phyloP scores from a whole-genome alignment of 2,113 vertebrate species.

The Boleophthalmus pectinirostris region DNA sequence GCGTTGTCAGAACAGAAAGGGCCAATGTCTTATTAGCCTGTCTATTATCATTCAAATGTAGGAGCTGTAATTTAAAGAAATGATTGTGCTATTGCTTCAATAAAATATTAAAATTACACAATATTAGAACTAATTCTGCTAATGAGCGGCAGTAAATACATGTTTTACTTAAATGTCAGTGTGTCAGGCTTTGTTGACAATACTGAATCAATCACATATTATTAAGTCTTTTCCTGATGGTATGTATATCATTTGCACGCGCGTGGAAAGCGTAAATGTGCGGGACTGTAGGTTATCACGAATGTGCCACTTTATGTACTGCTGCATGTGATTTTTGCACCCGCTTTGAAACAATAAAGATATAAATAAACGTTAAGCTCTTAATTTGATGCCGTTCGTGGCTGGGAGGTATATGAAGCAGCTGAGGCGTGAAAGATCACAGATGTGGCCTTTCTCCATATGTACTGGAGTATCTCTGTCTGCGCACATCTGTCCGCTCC shows the following conservation, averaged over 20 bases:
- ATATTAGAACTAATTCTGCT: background rate
- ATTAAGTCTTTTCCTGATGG: no score
- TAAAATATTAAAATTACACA: background rate
- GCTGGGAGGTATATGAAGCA: conserved; percentile 28
- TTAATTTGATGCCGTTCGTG: conserved; percentile 31
- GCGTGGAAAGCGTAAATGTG: background rate
- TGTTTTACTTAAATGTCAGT: background rate
- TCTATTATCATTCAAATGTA: background rate
- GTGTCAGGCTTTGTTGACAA: background rate
- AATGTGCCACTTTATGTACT: background rate
- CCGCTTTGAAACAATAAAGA: conserved; percentile 13
- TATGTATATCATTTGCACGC: no score
- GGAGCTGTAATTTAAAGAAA: background rate
- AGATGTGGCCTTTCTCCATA: conserved; percentile 43
- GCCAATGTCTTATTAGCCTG: background rate
- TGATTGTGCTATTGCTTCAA: background rate
- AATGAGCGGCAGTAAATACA: background rate
- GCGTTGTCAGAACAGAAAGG: background rate
- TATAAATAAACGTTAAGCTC: conserved; percentile 18
- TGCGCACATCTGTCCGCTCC: conserved; percentile 20
- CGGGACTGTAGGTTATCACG: background rate
- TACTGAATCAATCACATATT: no score
- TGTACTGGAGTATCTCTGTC: conserved; percentile 12
- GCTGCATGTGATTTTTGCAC: background rate
- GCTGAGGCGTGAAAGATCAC: conserved; percentile 48